Conservation (phyloP, 1,140 invertebrate species). For the Chironomus tepperi region DNA sequence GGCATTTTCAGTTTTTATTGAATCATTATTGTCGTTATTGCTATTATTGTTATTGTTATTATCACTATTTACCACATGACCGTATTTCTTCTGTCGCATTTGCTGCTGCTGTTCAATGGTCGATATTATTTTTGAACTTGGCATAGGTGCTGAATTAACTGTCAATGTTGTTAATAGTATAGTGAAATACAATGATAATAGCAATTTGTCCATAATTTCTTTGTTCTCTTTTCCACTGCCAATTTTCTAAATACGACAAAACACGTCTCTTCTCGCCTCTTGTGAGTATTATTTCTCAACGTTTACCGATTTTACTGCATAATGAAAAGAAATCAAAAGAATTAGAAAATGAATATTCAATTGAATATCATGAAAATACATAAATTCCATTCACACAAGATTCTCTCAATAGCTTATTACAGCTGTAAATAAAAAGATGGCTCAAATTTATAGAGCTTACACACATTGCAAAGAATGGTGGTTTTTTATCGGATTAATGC, state of each 20-base stretch:
- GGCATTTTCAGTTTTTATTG: background rate
- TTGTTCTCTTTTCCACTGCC: background rate
- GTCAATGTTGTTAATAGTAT: conserved; percentile 20
- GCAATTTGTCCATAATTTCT: conserved; percentile 18
- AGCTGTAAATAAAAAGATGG: no score
- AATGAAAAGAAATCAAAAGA: background rate
- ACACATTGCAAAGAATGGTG: no score
- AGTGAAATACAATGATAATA: conserved; percentile 11
- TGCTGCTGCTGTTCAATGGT: background rate
- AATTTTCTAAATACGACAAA: background rate
- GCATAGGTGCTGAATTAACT: conserved; percentile 18
- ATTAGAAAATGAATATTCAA: background rate
- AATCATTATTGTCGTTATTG: background rate
- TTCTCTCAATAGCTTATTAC: background rate
- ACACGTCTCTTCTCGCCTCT: background rate
- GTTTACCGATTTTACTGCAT: background rate
- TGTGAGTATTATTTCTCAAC: background rate
- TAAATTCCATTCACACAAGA: background rate
- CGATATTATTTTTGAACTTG: conserved; percentile 18
- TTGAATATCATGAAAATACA: conserved; percentile 14
- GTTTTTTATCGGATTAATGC: background rate
- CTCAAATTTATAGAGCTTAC: no score
- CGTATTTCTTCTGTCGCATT: background rate
- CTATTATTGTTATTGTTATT: background rate
- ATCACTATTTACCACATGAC: background rate